These are phyloP conservation scores for Dryococelus australis DNA, from an alignment of 2,888 invertebrate species.

Conservation along the genomic window DNA sequence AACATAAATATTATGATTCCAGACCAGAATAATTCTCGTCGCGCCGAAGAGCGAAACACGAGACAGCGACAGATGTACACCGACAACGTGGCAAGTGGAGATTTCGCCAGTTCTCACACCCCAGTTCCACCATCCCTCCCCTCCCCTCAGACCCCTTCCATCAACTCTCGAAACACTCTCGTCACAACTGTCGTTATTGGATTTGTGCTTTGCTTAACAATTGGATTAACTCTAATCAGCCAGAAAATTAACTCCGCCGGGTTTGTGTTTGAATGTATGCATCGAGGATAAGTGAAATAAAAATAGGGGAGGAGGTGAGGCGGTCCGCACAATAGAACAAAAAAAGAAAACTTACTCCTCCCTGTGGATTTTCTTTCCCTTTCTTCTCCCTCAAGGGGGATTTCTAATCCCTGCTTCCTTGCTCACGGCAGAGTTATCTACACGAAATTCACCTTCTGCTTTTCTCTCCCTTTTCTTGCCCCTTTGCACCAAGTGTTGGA, in stretches of 20 bases:
- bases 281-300: slow-evolving; percentile 12
- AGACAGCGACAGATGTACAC: background rate
- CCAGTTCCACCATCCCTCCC: background rate
- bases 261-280: slow-evolving; percentile 39
- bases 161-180: background rate
- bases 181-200: slow-evolving; percentile 40
- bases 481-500: background rate
- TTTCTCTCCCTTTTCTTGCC: background rate
- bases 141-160: background rate
- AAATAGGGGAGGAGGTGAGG: background rate
- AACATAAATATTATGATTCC: background rate
- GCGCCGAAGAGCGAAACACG: background rate
- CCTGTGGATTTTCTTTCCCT: background rate
- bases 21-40: background rate
- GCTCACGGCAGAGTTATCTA: background rate
- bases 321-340: background rate
- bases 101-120: background rate
- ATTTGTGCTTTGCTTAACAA: slow-evolving; percentile 45
- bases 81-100: background rate
- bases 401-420: background rate
- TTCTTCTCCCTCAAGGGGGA: background rate
- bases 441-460: background rate
- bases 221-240: slow-evolving; percentile 49
- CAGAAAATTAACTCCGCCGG: slow-evolving; percentile 49
- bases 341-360: background rate